Conservation (phyloP, 2,797 vertebrate species). For the Chiroxiphia lanceolata region DNA sequence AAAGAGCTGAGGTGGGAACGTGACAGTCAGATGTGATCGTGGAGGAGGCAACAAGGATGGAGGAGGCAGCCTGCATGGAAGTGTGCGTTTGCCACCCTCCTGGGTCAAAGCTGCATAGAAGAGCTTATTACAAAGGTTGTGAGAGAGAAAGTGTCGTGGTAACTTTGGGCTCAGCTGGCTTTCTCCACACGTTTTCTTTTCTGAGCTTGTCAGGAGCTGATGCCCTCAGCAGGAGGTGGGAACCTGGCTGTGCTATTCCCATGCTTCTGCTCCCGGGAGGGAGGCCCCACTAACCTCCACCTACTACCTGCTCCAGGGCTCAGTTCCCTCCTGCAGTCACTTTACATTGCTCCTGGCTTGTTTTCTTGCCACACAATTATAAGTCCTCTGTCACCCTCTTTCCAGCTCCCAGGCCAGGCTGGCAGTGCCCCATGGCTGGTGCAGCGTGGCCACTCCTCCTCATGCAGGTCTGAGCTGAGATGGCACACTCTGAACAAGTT, state of each 20-base stretch:
- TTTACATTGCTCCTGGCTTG: neutral
- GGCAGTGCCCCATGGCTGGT: fast-evolving
- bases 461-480: fast-evolving
- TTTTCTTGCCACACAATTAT: neutral
- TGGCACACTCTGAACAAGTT: fast-evolving
- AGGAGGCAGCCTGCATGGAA: neutral
- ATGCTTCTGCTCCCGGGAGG: neutral
- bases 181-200: neutral
- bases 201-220: neutral
- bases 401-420: neutral
- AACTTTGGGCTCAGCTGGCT: neutral
- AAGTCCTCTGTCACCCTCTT: neutral
- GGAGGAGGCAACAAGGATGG: slow-evolving; percentile 18
- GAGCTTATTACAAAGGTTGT: neutral
- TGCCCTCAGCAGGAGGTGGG: neutral
- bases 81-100: neutral
- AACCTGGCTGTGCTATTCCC: neutral
- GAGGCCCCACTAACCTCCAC: neutral
- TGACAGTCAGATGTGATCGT: slow-evolving; percentile 32
- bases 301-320: neutral
- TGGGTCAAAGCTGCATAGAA: neutral
- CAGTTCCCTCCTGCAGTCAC: neutral
- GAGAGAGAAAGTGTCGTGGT: neutral
- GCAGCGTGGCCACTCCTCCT: neutral
- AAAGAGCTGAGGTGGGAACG: neutral